Percentiles rank a stretch among this genome's conserved stretches.
phyloP scores from a whole-genome alignment of 2,113 vertebrate species.

The Anhinga anhinga region DNA sequence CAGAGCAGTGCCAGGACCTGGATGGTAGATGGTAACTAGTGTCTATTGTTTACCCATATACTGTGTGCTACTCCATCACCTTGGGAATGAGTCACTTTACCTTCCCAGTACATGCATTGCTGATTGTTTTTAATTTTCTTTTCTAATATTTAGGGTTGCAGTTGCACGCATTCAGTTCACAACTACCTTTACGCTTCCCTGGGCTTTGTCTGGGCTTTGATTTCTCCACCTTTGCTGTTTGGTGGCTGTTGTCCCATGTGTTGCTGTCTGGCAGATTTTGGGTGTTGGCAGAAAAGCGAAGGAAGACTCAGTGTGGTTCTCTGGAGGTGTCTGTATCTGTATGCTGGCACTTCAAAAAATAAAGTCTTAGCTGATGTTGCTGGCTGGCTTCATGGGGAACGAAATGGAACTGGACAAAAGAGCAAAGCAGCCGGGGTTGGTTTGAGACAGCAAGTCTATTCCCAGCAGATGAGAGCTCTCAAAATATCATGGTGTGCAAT shows the following conservation, averaged over 20 bases:
- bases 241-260: not conserved
- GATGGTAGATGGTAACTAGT: not conserved
- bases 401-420: not conserved
- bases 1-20: not conserved
- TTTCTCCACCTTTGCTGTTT: not conserved
- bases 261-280: not conserved
- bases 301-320: not conserved
- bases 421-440: not conserved
- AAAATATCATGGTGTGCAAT: not conserved
- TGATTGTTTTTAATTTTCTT: not conserved
- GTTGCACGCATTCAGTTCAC: not conserved
- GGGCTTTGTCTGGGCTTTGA: not conserved
- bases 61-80: not conserved
- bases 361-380: not conserved
- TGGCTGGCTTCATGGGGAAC: not conserved
- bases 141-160: not conserved
- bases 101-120: not conserved
- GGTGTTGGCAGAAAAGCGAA: not conserved
- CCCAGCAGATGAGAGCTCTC: not conserved
- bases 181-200: not conserved
- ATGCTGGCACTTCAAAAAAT: not conserved
- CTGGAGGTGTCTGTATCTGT: not conserved
- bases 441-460: not conserved
- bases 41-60: not conserved
- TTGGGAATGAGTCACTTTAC: not conserved